Conservation (phyloP, 2,888 invertebrate species). For the Antheraea assamensis region DNA sequence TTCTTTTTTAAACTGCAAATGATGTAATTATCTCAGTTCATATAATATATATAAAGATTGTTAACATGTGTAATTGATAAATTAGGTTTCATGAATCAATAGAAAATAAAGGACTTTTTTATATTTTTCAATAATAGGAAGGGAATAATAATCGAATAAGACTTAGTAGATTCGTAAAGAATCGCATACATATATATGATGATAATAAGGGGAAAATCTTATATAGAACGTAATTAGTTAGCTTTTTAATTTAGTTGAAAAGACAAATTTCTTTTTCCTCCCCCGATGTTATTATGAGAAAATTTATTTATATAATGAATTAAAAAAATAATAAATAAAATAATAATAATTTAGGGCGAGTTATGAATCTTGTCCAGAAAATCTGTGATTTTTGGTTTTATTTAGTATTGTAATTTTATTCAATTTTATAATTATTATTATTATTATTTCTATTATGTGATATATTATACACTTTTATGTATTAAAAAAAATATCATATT, state of each 20-base stretch:
- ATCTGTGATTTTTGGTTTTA: slow-evolving; percentile 81
- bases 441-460: slow-evolving; percentile 76
- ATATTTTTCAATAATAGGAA: slow-evolving; percentile 79
- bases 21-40: slow-evolving; percentile 59
- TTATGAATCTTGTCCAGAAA: slow-evolving; percentile 73
- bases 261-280: slow-evolving; percentile 66
- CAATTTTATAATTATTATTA: slow-evolving; percentile 37
- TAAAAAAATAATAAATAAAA: slow-evolving; percentile 39
- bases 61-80: slow-evolving; percentile 71
- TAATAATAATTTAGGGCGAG: slow-evolving; percentile 53
- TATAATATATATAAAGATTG: slow-evolving; percentile 70
- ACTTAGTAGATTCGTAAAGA: slow-evolving; percentile 54
- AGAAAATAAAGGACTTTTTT: slow-evolving; percentile 77
- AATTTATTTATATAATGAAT: slow-evolving; percentile 72
- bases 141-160: slow-evolving; percentile 73
- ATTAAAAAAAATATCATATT: slow-evolving; percentile 49
- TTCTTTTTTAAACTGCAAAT: slow-evolving; percentile 38
- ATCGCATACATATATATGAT: slow-evolving; percentile 33
- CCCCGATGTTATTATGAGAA: slow-evolving; percentile 61
- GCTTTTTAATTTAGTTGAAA: slow-evolving; percentile 68
- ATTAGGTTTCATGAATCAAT: slow-evolving; percentile 79
- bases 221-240: slow-evolving; percentile 67
- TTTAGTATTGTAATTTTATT: slow-evolving; percentile 68
- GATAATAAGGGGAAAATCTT: slow-evolving; percentile 63
- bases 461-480: slow-evolving; percentile 65